These are phyloP conservation scores for Aromia moschata DNA, from an alignment of 2,888 invertebrate species.

Conservation along the genomic window DNA sequence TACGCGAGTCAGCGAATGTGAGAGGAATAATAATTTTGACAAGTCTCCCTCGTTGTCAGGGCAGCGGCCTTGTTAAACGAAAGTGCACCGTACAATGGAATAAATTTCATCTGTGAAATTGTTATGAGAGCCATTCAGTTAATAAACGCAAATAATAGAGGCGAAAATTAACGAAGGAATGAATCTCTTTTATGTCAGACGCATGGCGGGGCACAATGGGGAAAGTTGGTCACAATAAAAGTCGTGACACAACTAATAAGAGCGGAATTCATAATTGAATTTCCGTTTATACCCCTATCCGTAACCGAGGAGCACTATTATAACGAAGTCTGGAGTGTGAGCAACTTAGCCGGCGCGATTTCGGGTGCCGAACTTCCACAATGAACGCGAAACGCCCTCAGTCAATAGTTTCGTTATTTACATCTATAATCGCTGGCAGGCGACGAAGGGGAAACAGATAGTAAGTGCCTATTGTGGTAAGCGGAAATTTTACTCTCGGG, in stretches of 20 bases:
- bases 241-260: constrained; percentile 46
- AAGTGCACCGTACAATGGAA: constrained; percentile 18
- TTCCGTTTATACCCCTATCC: constrained; percentile 31
- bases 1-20: background rate
- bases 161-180: constrained; percentile 39
- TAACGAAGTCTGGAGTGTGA: constrained; percentile 9
- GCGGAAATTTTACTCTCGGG: constrained; percentile 17
- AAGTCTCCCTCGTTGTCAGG: background rate
- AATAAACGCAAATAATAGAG: constrained; percentile 37
- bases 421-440: constrained; percentile 32
- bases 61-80: constrained; percentile 1
- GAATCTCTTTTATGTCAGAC: constrained; percentile 41
- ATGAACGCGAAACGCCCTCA: constrained; percentile 41
- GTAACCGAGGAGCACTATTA: constrained; percentile 7
- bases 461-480: constrained; percentile 24
- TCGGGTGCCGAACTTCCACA: constrained; percentile 36
- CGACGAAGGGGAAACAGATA: constrained; percentile 27
- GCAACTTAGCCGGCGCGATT: constrained; percentile 24
- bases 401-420: constrained; percentile 41
- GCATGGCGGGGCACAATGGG: constrained; percentile 35
- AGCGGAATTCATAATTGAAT: constrained; percentile 47
- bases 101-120: constrained; percentile 25
- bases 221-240: constrained; percentile 44
- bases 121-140: constrained; percentile 28
- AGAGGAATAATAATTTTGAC: background rate